Base-by-base conservation (phyloP, 2,113 vertebrate species). In the Epinephelus fuscoguttatus region DNA sequence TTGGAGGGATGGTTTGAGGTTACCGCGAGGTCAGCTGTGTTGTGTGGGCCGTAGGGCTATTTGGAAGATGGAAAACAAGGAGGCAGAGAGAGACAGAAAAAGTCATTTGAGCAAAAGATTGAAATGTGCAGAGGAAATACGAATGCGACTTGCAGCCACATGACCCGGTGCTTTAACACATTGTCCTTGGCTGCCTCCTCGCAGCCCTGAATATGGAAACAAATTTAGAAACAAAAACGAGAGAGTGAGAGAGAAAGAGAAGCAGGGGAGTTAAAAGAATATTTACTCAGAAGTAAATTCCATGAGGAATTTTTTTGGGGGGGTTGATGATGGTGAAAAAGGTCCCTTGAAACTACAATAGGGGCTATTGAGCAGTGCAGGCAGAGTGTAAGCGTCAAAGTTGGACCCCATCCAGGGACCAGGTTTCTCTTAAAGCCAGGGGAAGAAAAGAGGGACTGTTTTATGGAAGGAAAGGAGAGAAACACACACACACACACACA, bases 221-320 rank as follows among this genome's bases (percentile, higher is more conserved):
- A 89, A 91, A 85, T 92, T 45, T 90, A 47, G 57, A 89, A 91
- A 88, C n/a, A 62, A 82, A 75, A 42, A 64, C 91, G 2, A 74
- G 2, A 74, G 37, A 75, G 49, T 82, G 90, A 88, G 6, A 40
- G n/a, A 91, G 93, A 94, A 95, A 63, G 55, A 56, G 60, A 63
- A 60, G 18, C n/a, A 27, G 52, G 49, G n/a, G 33, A 60, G 21
- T 25, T 0, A 63, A n/a, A 63, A 95, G 95, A 96, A 95, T 94
- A 95, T 96, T 96, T 96, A 92, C 91, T 94, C 88, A 89, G 93
- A 94, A 93, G 92, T 93, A 91, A 45, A 90, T 91, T 95, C 94
- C 91, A 42, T 47, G 82, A 92, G 91, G 93, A 94, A 94, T 96
- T 87, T 82, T 71, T 86, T 67, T 13, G 61, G 80, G 61, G 80